Percentiles rank a stretch among this genome's conserved stretches.
phyloP scores from a whole-genome alignment of 2,797 vertebrate genomes.

The Sebastes itinus region DNA sequence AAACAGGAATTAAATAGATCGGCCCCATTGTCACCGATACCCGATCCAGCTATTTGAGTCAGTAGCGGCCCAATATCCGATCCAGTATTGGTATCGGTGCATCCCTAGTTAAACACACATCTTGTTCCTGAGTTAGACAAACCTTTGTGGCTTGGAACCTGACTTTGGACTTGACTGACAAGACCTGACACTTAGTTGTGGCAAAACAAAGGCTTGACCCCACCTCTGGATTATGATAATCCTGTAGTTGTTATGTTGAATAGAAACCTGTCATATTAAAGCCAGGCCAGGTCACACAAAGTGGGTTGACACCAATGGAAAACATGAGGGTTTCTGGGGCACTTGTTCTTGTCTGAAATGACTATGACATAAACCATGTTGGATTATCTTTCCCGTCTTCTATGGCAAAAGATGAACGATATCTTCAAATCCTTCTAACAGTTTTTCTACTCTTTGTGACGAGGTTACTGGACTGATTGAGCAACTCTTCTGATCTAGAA shows the following conservation, averaged over 20 bases:
- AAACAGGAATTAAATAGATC: too few species aligned
- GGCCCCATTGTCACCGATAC: too few species aligned
- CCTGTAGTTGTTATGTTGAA: not conserved
- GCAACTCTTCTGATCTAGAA: not conserved
- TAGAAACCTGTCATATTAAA: not conserved
- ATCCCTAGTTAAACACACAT: too few species aligned
- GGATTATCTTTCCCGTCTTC: not conserved
- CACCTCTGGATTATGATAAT: not conserved
- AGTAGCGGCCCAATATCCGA: too few species aligned
- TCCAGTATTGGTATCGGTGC: too few species aligned
- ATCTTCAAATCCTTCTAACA: not conserved
- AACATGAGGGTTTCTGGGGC: not conserved
- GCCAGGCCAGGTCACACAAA: not conserved
- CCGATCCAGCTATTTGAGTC: too few species aligned
- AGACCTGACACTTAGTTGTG: not conserved
- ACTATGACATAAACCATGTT: not conserved
- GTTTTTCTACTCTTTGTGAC: not conserved
- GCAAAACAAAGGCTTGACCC: constrained; percentile 10
- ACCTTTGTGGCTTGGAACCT: not conserved
- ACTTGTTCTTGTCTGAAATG: not conserved
- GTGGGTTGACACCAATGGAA: not conserved
- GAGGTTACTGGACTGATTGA: not conserved
- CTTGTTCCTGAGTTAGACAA: not conserved
- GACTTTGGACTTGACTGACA: not conserved
- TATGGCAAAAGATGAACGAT: too few species aligned